These are phyloP conservation scores for Phyllotis vaccarum DNA, from an alignment of 2,797 vertebrate species.

Conservation along the genomic window DNA sequence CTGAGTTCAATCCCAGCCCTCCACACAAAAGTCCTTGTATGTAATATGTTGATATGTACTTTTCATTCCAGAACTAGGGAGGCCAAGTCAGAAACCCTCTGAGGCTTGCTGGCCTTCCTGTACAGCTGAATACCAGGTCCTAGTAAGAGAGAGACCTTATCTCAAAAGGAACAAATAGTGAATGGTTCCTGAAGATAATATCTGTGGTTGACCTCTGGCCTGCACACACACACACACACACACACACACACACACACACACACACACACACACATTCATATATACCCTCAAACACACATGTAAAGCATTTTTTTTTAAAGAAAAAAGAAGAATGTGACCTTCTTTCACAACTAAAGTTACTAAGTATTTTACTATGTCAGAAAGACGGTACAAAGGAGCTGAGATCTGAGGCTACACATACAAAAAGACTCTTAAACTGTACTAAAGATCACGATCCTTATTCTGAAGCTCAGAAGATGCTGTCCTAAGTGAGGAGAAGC, in stretches of 20 bases:
- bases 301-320: too few species aligned
- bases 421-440: background rate
- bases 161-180: background rate
- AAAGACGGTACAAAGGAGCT: background rate
- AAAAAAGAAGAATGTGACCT: background rate
- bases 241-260: background rate
- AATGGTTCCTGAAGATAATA: background rate
- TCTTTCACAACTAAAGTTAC: background rate
- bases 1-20: background rate
- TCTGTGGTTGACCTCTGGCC: background rate
- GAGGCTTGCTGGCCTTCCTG: background rate
- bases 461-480: background rate
- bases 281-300: background rate
- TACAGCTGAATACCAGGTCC: background rate
- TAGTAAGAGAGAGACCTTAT: background rate
- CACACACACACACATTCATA: background rate
- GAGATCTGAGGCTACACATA: background rate
- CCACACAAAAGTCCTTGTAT: background rate
- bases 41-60: background rate
- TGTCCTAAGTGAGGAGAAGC: background rate
- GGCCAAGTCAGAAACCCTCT: background rate
- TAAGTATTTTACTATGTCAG: background rate
- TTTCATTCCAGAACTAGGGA: background rate
- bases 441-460: background rate
- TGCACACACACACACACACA: background rate